A percentile compares a stretch with the other conserved stretches of the same genome.
phyloP scores from a whole-genome alignment of 2,888 invertebrate genomes.

The Gnatocerus cornutus region DNA sequence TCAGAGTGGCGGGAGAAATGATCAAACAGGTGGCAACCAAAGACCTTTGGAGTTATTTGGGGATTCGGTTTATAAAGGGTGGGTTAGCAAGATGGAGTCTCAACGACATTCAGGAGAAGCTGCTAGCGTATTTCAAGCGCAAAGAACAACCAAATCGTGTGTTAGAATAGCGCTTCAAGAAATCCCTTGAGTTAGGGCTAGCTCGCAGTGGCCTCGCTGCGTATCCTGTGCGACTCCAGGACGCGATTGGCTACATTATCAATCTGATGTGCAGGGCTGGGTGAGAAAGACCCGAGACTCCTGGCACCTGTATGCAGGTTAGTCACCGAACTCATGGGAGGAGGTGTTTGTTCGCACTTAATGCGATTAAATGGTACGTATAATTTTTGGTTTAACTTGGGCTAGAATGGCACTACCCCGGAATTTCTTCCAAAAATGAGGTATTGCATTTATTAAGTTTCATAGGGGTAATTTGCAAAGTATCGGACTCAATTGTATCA shows the following conservation, averaged over 20 bases:
- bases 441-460: too few species aligned
- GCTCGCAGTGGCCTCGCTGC: conserved; percentile 9
- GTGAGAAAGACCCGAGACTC: conserved; percentile 4
- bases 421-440: too few species aligned
- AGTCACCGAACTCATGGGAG: conserved; percentile 21
- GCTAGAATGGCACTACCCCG: too few species aligned
- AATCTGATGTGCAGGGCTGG: conserved; percentile 4
- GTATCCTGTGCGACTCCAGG: not conserved
- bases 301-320: conserved; percentile 14
- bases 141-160: not conserved
- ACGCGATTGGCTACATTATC: conserved; percentile 11
- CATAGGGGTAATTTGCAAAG: too few species aligned
- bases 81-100: not conserved
- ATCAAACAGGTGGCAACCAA: conserved; percentile 1
- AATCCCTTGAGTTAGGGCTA: not conserved
- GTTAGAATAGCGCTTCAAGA: conserved; percentile 6
- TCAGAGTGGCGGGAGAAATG: not conserved
- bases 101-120: not conserved
- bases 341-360: not conserved
- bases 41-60: not conserved
- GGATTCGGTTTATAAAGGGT: not conserved
- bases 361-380: too few species aligned
- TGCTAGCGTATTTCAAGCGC: not conserved
- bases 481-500: too few species aligned
- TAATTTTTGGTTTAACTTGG: too few species aligned